Evolutionary conservation across 2,888 invertebrate species (phyloP).

Genomic region (Dolomedes plantarius): DNA sequence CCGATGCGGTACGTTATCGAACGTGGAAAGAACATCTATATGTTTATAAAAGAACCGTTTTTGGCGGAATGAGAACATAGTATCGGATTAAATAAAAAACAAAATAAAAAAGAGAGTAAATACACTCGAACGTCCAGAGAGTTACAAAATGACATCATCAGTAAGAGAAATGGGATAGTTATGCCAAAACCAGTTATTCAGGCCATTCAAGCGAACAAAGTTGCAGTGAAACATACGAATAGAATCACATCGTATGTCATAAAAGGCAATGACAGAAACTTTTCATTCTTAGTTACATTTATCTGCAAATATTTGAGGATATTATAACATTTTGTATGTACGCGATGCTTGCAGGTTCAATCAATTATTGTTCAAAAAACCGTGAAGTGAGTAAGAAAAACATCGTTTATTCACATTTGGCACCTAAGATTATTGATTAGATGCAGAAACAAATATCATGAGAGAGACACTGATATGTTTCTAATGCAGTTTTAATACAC

Average conservation of each 20-base stretch:
- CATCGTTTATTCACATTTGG: too few species aligned
- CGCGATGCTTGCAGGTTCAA: constrained; percentile 12
- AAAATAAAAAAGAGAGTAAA: constrained; percentile 56
- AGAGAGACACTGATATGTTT: too few species aligned
- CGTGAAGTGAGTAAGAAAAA: too few species aligned
- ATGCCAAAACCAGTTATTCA: constrained; percentile 68
- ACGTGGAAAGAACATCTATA: constrained; percentile 24
- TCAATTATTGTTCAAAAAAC: constrained; percentile 5
- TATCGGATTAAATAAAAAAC: constrained; percentile 54
- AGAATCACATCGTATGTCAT: constrained; percentile 63
- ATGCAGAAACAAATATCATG: too few species aligned
- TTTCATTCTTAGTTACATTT: constrained; percentile 48
- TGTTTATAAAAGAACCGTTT: constrained; percentile 36
- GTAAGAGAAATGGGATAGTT: constrained; percentile 66
- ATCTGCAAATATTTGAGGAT: constrained; percentile 53
- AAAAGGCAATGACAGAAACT: constrained; percentile 67
- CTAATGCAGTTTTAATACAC: too few species aligned
- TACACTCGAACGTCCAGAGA: constrained; percentile 16
- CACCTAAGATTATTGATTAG: too few species aligned
- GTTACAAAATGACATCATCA: constrained; percentile 56
- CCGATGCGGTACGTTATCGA: constrained; percentile 24
- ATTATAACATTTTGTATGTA: not conserved
- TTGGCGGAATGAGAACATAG: constrained; percentile 37
- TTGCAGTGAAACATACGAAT: constrained; percentile 47
- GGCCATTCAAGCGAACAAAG: constrained; percentile 34